Percentiles rank a stretch among this genome's conserved stretches.
Conservation (phyloP, 1,140 invertebrate genomes). For the Paralvinella palmiformis region DNA sequence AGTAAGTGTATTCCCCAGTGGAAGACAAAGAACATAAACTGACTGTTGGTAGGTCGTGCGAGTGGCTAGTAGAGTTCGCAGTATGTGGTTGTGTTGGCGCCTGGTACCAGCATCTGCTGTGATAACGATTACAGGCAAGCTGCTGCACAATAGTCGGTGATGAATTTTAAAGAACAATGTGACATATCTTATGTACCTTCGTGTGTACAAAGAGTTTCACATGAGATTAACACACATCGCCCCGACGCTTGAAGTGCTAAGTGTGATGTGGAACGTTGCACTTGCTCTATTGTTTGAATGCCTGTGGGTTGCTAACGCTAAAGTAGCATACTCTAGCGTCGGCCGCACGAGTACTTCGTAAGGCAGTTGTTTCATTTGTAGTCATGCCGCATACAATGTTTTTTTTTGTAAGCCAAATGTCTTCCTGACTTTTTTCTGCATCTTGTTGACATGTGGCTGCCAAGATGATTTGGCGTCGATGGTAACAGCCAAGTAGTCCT, state of each 20-base stretch:
- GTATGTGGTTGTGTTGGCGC: not conserved
- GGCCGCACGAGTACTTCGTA: no score
- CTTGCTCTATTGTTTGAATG: no score
- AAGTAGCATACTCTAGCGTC: no score
- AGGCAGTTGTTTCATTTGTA: no score
- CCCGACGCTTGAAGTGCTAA: not conserved
- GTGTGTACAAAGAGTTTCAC: not conserved
- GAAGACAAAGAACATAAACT: not conserved
- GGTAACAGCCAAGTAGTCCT: not conserved
- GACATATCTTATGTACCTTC: not conserved
- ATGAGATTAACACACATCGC: not conserved
- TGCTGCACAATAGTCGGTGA: not conserved
- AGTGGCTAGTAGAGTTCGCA: not conserved
- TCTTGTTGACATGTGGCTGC: not conserved
- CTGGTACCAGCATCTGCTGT: not conserved
- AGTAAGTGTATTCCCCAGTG: not conserved
- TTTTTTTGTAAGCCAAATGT: not conserved
- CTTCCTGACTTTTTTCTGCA: conserved; percentile 2
- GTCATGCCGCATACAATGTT: conserved; percentile 2
- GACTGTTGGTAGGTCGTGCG: not conserved
- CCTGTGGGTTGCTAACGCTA: no score
- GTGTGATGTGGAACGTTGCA: no score
- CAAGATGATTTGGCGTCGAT: not conserved
- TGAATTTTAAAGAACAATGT: not conserved
- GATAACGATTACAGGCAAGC: no score